Evolutionary conservation across 1,140 invertebrate genomes (phyloP).

Genomic region (Neodiprion lecontei): DNA sequence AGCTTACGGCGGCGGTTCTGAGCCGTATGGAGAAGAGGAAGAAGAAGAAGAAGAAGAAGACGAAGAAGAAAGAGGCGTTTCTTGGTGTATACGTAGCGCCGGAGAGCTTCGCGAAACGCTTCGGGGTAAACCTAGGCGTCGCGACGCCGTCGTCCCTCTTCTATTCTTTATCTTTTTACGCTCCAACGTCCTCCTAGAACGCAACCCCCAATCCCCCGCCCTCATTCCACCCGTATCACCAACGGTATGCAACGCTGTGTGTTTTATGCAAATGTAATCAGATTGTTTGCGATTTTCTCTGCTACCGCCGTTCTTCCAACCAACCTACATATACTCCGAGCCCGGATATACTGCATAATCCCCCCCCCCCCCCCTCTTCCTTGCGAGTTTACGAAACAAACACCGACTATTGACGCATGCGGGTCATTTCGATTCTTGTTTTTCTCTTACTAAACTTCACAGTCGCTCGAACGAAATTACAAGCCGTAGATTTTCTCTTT

Average conservation of each 20-base stretch:
- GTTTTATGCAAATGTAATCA: slow-evolving; percentile 46
- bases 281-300: slow-evolving; percentile 35
- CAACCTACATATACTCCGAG: background rate
- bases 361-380: too few relatives aligned
- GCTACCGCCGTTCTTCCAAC: slow-evolving; percentile 8
- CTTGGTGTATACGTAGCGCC: background rate
- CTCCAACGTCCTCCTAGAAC: slow-evolving; percentile 24
- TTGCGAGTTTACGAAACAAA: too few relatives aligned
- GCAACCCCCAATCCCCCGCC: background rate
- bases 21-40: slow-evolving; percentile 16
- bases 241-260: slow-evolving; percentile 30
- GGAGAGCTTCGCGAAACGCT: slow-evolving; percentile 13
- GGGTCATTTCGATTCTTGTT: too few relatives aligned
- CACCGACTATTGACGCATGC: too few relatives aligned
- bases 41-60: slow-evolving; percentile 1
- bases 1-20: slow-evolving; percentile 40
- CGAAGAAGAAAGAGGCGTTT: background rate
- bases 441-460: too few relatives aligned
- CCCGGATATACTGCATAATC: too few relatives aligned
- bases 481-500: too few relatives aligned
- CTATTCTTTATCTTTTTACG: slow-evolving; percentile 7
- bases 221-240: slow-evolving; percentile 36
- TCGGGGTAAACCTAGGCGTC: slow-evolving; percentile 34
- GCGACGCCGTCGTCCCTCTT: slow-evolving; percentile 28
- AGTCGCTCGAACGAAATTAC: too few relatives aligned